Evolutionary conservation across 92 coral and sea anemone genomes (phyloP).

Genomic region (Blastomussa wellsi): DNA sequence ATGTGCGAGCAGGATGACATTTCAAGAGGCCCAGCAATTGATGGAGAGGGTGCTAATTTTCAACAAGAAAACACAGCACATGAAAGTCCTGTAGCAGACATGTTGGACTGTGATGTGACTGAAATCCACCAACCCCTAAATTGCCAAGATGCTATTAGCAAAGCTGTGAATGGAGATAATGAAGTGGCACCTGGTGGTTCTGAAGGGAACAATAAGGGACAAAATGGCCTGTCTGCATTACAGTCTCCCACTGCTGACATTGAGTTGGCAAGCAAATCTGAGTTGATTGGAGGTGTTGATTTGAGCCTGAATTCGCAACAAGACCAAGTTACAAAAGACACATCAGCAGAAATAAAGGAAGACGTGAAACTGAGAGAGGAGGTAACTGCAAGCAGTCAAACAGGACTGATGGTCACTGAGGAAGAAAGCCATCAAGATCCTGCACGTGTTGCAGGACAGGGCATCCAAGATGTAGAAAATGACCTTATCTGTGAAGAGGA

Average conservation of each 20-base stretch:
- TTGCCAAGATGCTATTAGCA: not conserved
- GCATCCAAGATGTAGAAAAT: not conserved
- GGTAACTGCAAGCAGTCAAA: not conserved
- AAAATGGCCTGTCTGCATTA: not conserved
- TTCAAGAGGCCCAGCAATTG: not conserved
- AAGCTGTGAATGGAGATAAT: not conserved
- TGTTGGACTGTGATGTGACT: not conserved
- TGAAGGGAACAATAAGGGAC: not conserved
- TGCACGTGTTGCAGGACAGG: not conserved
- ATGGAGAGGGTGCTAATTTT: not conserved
- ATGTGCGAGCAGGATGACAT: not conserved
- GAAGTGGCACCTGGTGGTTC: too few relatives aligned
- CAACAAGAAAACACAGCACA: not conserved
- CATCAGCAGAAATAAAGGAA: not conserved
- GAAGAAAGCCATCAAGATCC: not conserved
- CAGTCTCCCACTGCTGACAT: not conserved
- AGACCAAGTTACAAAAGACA: not conserved
- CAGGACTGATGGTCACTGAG: not conserved
- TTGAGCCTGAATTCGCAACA: not conserved
- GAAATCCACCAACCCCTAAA: not conserved
- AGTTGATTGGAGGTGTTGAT: not conserved
- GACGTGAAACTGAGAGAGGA: not conserved
- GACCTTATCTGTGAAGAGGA: not conserved
- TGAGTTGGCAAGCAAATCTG: not conserved
- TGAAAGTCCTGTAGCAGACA: not conserved